phyloP scores from a whole-genome alignment of 2,888 invertebrate genomes.

The Subacronicta megacephala region DNA sequence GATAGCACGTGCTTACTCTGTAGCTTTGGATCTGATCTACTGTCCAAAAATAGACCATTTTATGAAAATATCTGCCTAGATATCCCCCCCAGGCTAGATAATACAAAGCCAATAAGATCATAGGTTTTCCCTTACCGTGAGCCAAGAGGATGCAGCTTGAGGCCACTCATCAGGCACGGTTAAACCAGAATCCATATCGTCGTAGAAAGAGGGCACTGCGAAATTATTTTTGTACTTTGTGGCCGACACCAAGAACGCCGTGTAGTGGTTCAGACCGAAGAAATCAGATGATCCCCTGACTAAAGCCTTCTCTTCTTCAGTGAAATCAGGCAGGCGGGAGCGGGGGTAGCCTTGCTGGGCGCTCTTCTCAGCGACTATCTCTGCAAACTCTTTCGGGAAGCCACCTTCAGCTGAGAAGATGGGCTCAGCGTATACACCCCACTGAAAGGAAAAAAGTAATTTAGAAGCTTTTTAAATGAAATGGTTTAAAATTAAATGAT shows the following conservation, averaged over 20 bases:
- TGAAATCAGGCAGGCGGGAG: constrained; percentile 81
- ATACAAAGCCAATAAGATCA: neutral
- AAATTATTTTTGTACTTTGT: constrained; percentile 47
- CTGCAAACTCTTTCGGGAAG: constrained; percentile 84
- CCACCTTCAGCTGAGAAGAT: constrained; percentile 86
- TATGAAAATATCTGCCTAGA: too few species aligned
- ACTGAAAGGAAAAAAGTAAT: constrained; percentile 62
- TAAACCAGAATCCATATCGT: constrained; percentile 61
- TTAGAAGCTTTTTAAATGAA: too few species aligned
- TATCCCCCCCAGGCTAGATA: too few species aligned
- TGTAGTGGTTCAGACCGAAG: constrained; percentile 92
- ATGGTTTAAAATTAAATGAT: too few species aligned
- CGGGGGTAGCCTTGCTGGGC: constrained; percentile 74
- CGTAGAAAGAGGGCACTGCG: constrained; percentile 62
- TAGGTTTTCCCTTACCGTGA: constrained; percentile 61
- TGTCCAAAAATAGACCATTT: too few species aligned
- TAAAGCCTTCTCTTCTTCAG: constrained; percentile 71
- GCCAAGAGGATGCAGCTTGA: constrained; percentile 67
- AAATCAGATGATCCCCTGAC: constrained; percentile 74
- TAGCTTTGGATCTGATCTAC: too few species aligned
- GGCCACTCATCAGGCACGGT: constrained; percentile 64
- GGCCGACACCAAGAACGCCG: constrained; percentile 72
- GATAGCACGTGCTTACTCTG: too few species aligned
- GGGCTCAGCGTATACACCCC: constrained; percentile 84
- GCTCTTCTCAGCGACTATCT: constrained; percentile 80